phyloP scores from a whole-genome alignment of 2,797 vertebrate species.

The Lacerta viridis region DNA sequence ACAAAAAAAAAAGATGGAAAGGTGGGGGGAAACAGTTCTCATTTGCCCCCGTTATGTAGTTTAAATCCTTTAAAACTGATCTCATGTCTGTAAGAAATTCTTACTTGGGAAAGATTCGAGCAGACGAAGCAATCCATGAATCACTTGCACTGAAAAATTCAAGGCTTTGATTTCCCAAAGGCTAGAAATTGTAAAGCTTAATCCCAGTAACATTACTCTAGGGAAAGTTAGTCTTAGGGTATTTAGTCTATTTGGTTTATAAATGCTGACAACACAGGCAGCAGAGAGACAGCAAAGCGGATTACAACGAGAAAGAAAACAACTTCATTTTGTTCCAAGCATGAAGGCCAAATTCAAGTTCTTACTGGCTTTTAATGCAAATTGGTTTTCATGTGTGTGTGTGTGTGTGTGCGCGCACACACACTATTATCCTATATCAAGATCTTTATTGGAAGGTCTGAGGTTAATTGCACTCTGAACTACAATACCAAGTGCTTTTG shows the following conservation, averaged over 20 bases:
- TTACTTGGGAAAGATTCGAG: conserved; percentile 42
- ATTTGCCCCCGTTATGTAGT: conserved; percentile 8
- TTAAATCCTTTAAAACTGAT: conserved; percentile 48
- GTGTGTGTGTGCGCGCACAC: too few species aligned
- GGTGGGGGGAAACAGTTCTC: background rate
- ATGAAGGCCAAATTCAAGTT: background rate
- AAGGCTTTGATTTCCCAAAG: conserved; percentile 45
- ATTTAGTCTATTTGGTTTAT: conserved; percentile 28
- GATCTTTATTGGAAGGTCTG: background rate
- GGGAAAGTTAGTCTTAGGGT: conserved; percentile 19
- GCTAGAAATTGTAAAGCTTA: conserved; percentile 48
- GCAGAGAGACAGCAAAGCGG: rapidly evolving
- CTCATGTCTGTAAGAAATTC: conserved; percentile 51
- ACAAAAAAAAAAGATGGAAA: background rate
- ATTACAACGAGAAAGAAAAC: conserved; percentile 23
- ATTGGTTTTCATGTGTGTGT: background rate
- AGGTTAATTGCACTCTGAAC: conserved; percentile 6
- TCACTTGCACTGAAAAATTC: conserved; percentile 43
- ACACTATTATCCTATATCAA: background rate
- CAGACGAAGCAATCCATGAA: background rate
- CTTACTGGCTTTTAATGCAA: background rate
- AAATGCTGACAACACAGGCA: conserved; percentile 35
- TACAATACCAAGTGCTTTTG: background rate
- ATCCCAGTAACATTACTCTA: conserved; percentile 36
- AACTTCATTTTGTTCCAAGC: conserved; percentile 13